Conservation (phyloP, 2,888 invertebrate genomes). For the Orthonevra nobilis region DNA sequence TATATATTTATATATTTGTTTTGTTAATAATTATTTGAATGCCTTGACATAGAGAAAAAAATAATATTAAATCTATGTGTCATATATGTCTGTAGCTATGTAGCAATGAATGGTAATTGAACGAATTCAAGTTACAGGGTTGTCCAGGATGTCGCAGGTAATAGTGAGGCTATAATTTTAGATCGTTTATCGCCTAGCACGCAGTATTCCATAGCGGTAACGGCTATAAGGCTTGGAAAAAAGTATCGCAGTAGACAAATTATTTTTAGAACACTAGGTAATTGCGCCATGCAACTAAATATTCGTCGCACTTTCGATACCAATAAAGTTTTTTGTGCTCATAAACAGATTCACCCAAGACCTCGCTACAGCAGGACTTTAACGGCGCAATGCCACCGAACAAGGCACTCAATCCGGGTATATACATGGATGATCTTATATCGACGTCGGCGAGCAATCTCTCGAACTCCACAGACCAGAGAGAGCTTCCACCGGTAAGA, state of each 20-base stretch:
- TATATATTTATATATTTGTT: not conserved
- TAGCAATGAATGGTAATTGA: conserved; percentile 82
- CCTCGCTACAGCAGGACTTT: conserved; percentile 88
- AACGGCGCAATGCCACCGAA: conserved; percentile 76
- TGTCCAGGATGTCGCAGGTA: conserved; percentile 93
- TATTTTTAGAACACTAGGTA: conserved; percentile 94
- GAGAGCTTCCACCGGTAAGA: conserved; percentile 79
- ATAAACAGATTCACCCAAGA: conserved; percentile 86
- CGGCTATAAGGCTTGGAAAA: conserved; percentile 90
- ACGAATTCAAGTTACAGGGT: conserved; percentile 94
- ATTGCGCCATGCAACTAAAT: conserved; percentile 72
- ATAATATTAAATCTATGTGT: conserved; percentile 56
- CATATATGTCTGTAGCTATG: conserved; percentile 70
- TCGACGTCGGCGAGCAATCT: conserved; percentile 78
- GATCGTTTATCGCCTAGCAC: conserved; percentile 91
- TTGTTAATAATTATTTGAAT: conserved; percentile 39
- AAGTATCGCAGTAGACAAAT: conserved; percentile 92
- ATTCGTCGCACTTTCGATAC: too few relatives aligned
- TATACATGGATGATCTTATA: conserved; percentile 76
- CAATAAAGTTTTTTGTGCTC: not conserved
- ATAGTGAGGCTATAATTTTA: conserved; percentile 91
- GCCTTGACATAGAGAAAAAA: conserved; percentile 17
- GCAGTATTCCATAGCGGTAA: conserved; percentile 92
- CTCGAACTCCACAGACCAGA: conserved; percentile 75
- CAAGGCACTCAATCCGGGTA: conserved; percentile 53